Percentiles rank a stretch among this genome's conserved stretches.
These are phyloP conservation scores for Minunthozetes semirufus DNA, from an alignment of 2,888 invertebrate species.

Conservation along the genomic window DNA sequence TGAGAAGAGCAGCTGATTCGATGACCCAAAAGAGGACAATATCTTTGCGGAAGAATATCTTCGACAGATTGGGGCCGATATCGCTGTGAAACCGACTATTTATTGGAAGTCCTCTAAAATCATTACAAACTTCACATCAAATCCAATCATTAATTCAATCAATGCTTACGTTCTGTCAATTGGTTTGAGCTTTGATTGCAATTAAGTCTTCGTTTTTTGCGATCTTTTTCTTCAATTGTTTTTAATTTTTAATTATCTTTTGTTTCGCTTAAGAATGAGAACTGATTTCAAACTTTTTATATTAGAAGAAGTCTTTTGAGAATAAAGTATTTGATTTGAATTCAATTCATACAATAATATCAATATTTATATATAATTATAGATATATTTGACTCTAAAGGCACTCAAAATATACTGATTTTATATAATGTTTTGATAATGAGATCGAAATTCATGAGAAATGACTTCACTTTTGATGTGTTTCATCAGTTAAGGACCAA, in stretches of 20 bases:
- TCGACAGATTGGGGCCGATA: constrained; percentile 33
- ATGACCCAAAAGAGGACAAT: constrained; percentile 16
- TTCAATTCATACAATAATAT: too few relatives aligned
- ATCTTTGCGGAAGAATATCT: constrained; percentile 35
- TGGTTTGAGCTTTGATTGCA: not conserved
- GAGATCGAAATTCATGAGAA: constrained; percentile 1
- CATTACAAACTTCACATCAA: not conserved
- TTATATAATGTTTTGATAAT: not conserved
- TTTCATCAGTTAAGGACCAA: not conserved
- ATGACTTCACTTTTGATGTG: not conserved
- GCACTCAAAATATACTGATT: not conserved
- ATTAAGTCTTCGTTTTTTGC: not conserved
- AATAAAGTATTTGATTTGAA: not conserved
- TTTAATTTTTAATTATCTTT: not conserved
- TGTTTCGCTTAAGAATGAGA: not conserved
- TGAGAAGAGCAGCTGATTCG: not conserved
- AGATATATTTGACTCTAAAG: not conserved
- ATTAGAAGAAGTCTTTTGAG: not conserved
- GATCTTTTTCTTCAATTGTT: not conserved
- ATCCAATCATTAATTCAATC: not conserved
- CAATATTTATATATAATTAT: too few relatives aligned
- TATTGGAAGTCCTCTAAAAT: not conserved
- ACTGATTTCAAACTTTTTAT: not conserved
- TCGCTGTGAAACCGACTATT: not conserved
- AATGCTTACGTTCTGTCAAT: not conserved